Conservation (phyloP, 2,888 invertebrate species). For the Chymomyza amoena region DNA sequence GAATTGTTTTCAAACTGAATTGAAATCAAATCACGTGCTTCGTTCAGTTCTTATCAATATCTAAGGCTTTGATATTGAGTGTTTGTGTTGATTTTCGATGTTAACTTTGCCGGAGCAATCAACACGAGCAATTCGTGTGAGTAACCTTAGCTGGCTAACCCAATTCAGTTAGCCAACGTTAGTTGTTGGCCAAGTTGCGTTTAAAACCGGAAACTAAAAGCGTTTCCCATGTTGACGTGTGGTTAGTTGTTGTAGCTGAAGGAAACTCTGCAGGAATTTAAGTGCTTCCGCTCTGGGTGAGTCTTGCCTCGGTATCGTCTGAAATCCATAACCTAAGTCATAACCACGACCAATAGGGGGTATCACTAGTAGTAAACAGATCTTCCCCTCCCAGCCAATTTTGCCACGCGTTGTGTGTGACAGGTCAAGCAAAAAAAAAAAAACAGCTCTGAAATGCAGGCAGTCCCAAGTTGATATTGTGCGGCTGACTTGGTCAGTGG, state of each 20-base stretch:
- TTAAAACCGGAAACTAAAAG: background rate
- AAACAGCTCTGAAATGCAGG: conserved; percentile 20
- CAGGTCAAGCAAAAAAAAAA: conserved; percentile 49
- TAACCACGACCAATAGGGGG: conserved; percentile 42
- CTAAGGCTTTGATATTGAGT: background rate
- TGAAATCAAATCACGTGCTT: background rate
- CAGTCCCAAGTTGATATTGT: conserved; percentile 28
- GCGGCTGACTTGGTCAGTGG: background rate
- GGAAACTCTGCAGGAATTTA: conserved; percentile 65
- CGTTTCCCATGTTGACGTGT: conserved; percentile 25
- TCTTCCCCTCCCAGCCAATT: background rate
- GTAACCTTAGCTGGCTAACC: background rate
- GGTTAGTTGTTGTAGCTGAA: conserved; percentile 12
- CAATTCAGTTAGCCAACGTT: background rate
- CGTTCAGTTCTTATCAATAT: background rate
- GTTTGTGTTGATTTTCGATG: background rate
- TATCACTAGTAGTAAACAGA: background rate
- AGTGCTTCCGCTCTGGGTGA: conserved; percentile 61
- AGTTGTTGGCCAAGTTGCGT: background rate
- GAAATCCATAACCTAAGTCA: conserved; percentile 55
- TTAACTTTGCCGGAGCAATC: background rate
- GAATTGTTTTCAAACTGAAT: background rate
- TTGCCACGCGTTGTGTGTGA: conserved; percentile 34
- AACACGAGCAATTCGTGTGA: background rate
- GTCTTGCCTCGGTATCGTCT: conserved; percentile 19